Evolutionary conservation across 2,797 vertebrate species (phyloP).

Genomic region (Setipinna tenuifilis): DNA sequence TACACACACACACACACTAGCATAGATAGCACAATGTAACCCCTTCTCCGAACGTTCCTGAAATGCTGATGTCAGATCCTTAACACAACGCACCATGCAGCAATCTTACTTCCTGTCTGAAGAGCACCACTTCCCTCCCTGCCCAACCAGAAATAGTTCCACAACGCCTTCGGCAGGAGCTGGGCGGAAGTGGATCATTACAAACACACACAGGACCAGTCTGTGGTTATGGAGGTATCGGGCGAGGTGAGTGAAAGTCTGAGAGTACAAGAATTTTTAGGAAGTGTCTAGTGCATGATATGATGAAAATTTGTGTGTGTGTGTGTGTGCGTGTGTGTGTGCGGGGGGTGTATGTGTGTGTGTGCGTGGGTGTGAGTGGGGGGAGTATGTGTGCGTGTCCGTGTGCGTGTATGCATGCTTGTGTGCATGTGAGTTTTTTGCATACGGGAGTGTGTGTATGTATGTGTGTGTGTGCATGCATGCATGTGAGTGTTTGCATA

Average conservation of each 20-base stretch:
- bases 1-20: neutral
- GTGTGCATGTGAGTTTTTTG: neutral
- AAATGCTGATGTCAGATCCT: neutral
- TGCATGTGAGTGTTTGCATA: neutral
- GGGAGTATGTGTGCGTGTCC: too few species aligned
- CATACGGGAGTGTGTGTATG: constrained; percentile 8
- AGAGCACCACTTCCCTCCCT: neutral
- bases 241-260: neutral
- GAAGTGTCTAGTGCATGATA: neutral
- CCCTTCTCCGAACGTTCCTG: neutral
- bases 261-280: neutral
- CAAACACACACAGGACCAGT: neutral
- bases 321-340: neutral
- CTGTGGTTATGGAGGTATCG: neutral
- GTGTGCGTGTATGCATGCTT: neutral
- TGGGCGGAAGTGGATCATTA: neutral
- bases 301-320: too few species aligned
- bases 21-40: neutral
- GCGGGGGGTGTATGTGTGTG: neutral
- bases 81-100: neutral
- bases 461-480: constrained; percentile 13
- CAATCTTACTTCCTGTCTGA: neutral
- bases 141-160: neutral
- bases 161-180: neutral
- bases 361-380: neutral